Conservation (phyloP, 2,797 vertebrate species). For the Cyclura pinguis region DNA sequence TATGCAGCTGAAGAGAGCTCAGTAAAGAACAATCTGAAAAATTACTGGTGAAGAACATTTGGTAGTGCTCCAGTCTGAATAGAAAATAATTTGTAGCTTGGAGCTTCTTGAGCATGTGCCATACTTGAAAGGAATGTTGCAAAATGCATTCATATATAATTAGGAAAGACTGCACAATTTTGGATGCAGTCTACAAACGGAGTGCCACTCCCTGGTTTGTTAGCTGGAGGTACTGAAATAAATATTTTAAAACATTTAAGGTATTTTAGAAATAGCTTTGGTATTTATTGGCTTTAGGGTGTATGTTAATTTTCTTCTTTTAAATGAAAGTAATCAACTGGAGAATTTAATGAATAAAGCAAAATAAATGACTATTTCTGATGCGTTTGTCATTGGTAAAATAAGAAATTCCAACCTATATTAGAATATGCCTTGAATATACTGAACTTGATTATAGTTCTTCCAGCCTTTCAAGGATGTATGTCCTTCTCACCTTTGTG, state of each 20-base stretch:
- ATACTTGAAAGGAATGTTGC: neutral
- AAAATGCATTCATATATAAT: neutral
- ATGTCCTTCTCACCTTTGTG: neutral
- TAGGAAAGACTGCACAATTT: constrained; percentile 1
- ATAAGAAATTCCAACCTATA: neutral
- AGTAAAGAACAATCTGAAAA: neutral
- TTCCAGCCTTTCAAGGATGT: neutral
- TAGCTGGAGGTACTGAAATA: neutral
- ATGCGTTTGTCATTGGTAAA: neutral
- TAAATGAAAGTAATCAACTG: neutral
- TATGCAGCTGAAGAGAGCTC: neutral
- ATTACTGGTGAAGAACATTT: neutral
- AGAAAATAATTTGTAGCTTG: constrained; percentile 13
- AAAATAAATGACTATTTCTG: neutral
- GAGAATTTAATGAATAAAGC: neutral
- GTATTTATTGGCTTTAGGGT: neutral
- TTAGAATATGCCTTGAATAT: neutral
- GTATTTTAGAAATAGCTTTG: neutral
- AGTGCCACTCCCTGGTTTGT: neutral
- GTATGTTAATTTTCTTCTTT: neutral
- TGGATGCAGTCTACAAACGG: neutral
- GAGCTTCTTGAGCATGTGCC: neutral
- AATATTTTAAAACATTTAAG: neutral
- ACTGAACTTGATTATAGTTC: too few species aligned
- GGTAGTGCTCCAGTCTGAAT: neutral